Base-by-base conservation (phyloP, 1,140 invertebrate genomes). In the Leptinotarsa defecta region DNA sequence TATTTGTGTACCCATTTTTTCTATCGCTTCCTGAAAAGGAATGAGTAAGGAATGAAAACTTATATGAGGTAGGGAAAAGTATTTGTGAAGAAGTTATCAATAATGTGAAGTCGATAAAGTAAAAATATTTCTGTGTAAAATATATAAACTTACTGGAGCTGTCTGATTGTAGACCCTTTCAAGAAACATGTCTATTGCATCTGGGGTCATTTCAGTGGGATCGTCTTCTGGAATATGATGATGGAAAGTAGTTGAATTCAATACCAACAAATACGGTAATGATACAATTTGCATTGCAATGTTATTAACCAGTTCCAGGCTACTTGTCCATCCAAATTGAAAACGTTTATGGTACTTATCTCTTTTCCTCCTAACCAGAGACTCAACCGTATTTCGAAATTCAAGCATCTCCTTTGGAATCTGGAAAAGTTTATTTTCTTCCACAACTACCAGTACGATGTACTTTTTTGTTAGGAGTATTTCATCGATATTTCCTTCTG, bases 281-380 rank as follows among this genome's bases (percentile, higher is more conserved):
- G 94, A 91, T 75, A 96, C 86, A 67, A 92, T 89, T 78, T 91
- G 91, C 92, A 98, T 95, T 3, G 94, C 95, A 84, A 98, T 95
- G 63, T 93, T 94, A 87, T 97, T 97, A 11, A 95, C 94, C 79
- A 98, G 86, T 48, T 95, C 93, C 19, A 94, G 92, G 80, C 89
- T 93, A 1, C 94, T 94, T 84, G 92, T 90, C 96, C 96, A 98
- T 34, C 96, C 96, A 89, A 98, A 98, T 85, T 97, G 94, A 85
- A 97, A 97, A 81, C 91, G 84, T 64, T 92, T 89, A 81, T 96
- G 94, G 83, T 95, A 94, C 75, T 93, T 92, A 75, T 92, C 88
- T 74, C 92, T 88, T 86, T 94, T 92, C 73, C 89, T 92, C 77
- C 91, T 87, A 72, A 96, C 95, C 69, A 96, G 89, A 24, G 91